Base-by-base conservation (phyloP, 2,888 invertebrate species). In the Schizotus pectinicornis region DNA sequence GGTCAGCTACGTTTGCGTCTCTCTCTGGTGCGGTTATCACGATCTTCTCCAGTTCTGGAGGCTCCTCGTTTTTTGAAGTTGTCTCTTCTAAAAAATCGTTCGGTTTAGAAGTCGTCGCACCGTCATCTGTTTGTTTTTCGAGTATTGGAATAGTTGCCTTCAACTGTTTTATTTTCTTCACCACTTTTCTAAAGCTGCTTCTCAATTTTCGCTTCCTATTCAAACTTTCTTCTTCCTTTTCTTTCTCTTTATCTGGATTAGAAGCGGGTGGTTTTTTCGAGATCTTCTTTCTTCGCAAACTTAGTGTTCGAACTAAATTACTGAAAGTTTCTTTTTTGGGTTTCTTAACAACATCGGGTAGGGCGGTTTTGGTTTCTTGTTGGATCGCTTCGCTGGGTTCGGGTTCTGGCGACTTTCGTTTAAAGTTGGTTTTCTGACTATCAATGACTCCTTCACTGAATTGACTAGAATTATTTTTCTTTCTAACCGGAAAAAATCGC, bases 271-370 rank as follows among this genome's bases (percentile, higher is more conserved):
- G 11, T 60, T 60, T 47, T 55, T 52, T 7, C 37, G 41, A 46
- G 56, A 13, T 13, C 31, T 32, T 56, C 46, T 56, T 53, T 50
- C 52, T 42, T 49, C 58, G 67, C 35, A 74, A 55, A 48, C 65
- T 68, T 63, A 78, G 76, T 65, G 78, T 74, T 71, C 75, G 78
- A 6, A 76, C 65, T 65, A 77, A 73, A 50, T 41, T 50, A 41
- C 31, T 12, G n/a, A 50, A 36, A 8, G 48, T 36, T 38, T 56
- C 41, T 8, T 46, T 39, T 8, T 22, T 43, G 3, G 22, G 2
- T 52, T 49, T 31, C 31, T 50, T 30, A 42, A 35, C 9, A 34
- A 58, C 45, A 22, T 5, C 22, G 3, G 22, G 2, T 22, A 22
- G 2, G 22, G 36, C 36, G 32, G 34, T 7, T 37, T 57, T 47